Percentiles rank a stretch among this genome's conserved stretches.
Evolutionary conservation across 2,113 vertebrate species (phyloP).

Genomic region (Oncorhynchus keta): DNA sequence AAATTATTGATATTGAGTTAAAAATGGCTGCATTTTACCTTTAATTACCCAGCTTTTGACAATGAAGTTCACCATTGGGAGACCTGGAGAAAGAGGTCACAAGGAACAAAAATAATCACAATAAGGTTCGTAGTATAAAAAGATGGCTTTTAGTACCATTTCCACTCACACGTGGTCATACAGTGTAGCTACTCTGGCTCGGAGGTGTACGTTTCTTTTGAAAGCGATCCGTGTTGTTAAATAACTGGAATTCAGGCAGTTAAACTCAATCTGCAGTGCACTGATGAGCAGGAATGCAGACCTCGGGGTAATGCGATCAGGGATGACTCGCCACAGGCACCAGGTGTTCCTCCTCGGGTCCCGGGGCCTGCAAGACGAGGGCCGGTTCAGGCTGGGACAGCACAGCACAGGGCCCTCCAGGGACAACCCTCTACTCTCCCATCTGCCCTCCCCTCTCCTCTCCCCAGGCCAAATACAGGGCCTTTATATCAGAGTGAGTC

Average conservation of each 20-base stretch:
- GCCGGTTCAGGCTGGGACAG: constrained; percentile 21
- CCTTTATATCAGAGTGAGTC: constrained; percentile 68
- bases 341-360: constrained; percentile 22
- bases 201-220: constrained; percentile 8
- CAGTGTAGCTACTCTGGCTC: constrained; percentile 5
- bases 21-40: too few species aligned
- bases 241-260: constrained; percentile 39
- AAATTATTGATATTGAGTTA: too few species aligned
- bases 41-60: background rate
- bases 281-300: constrained; percentile 53
- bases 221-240: constrained; percentile 11
- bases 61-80: background rate
- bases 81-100: constrained; percentile 12
- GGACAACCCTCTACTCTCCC: background rate
- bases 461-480: background rate
- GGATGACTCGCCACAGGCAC: constrained; percentile 1
- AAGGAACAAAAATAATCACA: constrained; percentile 2
- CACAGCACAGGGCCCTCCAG: background rate
- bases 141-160: constrained; percentile 38
- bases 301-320: constrained; percentile 44
- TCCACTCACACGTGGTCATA: constrained; percentile 8
- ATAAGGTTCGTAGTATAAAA: background rate
- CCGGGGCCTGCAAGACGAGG: background rate
- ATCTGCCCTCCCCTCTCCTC: too few species aligned
- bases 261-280: constrained; percentile 33